phyloP scores from a whole-genome alignment of 2,113 vertebrate genomes.

The Dascyllus trimaculatus region DNA sequence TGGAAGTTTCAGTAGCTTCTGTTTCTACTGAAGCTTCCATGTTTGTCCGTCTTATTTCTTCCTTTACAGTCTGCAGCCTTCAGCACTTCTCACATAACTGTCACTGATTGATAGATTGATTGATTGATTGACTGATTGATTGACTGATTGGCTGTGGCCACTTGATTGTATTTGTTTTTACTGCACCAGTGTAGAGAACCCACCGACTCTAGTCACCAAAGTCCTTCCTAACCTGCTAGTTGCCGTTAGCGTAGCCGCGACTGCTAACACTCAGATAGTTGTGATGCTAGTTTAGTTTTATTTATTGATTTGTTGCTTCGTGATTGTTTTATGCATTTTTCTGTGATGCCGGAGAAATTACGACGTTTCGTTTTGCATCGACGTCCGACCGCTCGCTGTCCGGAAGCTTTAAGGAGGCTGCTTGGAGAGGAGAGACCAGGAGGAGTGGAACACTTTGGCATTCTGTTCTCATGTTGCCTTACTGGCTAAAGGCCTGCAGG shows the following conservation, averaged over 20 bases:
- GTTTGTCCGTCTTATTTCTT: too few relatives aligned
- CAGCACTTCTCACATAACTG: neutral
- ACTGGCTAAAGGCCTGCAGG: conserved; percentile 55
- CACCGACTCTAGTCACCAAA: conserved; percentile 80
- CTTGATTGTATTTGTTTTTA: conserved; percentile 47
- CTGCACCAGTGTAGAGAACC: conserved; percentile 29
- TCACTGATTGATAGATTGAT: conserved; percentile 22
- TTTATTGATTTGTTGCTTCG: conserved; percentile 81
- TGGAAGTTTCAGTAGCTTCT: too few relatives aligned
- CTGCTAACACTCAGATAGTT: conserved; percentile 59
- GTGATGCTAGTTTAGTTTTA: conserved; percentile 63
- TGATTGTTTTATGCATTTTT: conserved; percentile 44
- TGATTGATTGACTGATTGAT: neutral
- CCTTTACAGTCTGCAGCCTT: too few relatives aligned
- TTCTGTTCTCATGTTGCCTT: conserved; percentile 75
- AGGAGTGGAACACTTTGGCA: conserved; percentile 54
- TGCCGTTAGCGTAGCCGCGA: conserved; percentile 67
- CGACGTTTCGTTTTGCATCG: conserved; percentile 58
- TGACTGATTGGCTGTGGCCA: conserved; percentile 28
- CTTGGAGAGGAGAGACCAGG: conserved; percentile 41
- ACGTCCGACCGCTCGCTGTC: conserved; percentile 45
- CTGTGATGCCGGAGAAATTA: conserved; percentile 50
- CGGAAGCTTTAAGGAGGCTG: conserved; percentile 73
- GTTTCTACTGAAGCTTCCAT: too few relatives aligned
- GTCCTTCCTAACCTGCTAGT: conserved; percentile 70